Base-by-base conservation (phyloP, 2,888 invertebrate genomes). In the Lithodes maja region DNA sequence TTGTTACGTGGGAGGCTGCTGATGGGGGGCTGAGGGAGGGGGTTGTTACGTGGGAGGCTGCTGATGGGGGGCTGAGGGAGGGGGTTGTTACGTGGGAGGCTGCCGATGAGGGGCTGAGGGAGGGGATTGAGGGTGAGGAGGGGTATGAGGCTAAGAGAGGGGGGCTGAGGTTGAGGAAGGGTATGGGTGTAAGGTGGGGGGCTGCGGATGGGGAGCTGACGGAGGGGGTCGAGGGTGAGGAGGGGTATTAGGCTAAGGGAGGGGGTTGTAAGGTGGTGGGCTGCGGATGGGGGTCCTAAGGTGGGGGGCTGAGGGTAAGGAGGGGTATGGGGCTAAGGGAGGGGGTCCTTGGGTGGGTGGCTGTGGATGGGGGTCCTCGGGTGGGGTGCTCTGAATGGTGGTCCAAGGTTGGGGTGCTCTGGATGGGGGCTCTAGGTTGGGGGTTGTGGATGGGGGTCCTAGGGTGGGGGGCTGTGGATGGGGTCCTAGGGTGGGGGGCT, bases 1-100 rank as follows among this genome's bases (percentile, higher is more conserved):
- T 5, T 15, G 74, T 17, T 74, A 12, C 0, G 33, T 12, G 74
- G 5, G 74, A 74, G n/a, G 5, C 3, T 15, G 74, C 3, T 5
- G 74, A n/a, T 17, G n/a, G 74, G 74, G 74, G 74, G n/a, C 5
- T 17, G 74, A 74, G 74, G 74, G 74, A 33, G n/a, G n/a, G 74
- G 74, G 33, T 33, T 33, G 33, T 33, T 33, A 33, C 33, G 33
- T 33, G 74, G 74, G 74, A 74, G 33, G 3, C 3, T 74, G 74
- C 3, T 7, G 74, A 74, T 74, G 74, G 33, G 74, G n/a, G 74
- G 33, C 12, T 15, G 74, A 12, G 74, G n/a, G 74, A 74, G 74
- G 3, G 74, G n/a, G 1, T 74, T 3, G n/a, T 15, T 15, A n/a
- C 61, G 12, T 7, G 61, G 12, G 12, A 7, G 61, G 12, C 5